phyloP scores from a whole-genome alignment of 2,888 invertebrate genomes.

The Pherbina coryleti region DNA sequence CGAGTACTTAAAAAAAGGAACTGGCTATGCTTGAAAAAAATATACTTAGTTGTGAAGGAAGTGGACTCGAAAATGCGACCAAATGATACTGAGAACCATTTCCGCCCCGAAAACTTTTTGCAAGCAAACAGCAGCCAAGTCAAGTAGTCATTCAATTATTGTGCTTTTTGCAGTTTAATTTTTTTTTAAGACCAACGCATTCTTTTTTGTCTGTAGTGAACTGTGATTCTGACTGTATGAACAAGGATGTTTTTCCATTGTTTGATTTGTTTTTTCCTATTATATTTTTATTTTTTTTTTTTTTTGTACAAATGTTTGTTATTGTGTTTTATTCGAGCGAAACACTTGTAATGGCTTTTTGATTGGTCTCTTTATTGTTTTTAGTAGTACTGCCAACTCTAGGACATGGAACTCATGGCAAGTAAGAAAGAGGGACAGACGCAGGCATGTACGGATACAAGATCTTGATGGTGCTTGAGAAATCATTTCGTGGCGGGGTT shows the following conservation, averaged over 20 bases:
- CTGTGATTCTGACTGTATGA: background rate
- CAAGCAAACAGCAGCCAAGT: background rate
- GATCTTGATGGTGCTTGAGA: conserved; percentile 14
- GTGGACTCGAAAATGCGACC: conserved; percentile 30
- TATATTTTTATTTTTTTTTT: conserved; percentile 12
- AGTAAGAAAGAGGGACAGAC: conserved; percentile 1
- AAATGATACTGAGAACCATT: conserved; percentile 13
- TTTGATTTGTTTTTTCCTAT: conserved; percentile 12
- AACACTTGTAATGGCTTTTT: conserved; percentile 69
- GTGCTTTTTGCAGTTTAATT: conserved; percentile 50
- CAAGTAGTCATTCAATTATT: conserved; percentile 50
- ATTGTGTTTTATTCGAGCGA: conserved; percentile 64
- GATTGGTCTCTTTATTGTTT: conserved; percentile 59
- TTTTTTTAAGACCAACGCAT: background rate
- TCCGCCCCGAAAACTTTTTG: background rate
- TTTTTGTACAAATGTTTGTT: conserved; percentile 43
- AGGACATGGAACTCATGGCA: background rate
- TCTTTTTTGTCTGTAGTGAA: background rate
- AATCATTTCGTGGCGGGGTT: background rate
- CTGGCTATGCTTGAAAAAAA: background rate
- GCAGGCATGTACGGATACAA: conserved; percentile 34
- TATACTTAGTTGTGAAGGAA: background rate
- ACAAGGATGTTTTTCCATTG: conserved; percentile 16
- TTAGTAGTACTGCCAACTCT: conserved; percentile 21
- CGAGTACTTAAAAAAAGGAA: background rate